Percentiles rank a stretch among this genome's conserved stretches.
These are phyloP conservation scores for Thereva unica DNA, from an alignment of 2,888 invertebrate genomes.

Conservation along the genomic window DNA sequence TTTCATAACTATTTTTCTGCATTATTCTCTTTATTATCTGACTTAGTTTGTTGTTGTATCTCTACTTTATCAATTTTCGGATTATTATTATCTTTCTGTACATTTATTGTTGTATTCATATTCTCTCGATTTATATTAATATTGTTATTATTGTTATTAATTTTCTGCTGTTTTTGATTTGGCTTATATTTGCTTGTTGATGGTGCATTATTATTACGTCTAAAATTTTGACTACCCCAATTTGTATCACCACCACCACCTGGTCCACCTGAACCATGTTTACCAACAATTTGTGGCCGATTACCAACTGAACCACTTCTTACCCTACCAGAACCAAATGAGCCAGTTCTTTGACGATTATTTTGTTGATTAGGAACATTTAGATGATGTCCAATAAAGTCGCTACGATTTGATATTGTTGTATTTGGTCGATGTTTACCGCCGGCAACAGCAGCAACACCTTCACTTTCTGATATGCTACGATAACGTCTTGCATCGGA, in stretches of 20 bases:
- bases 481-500: conserved; percentile 65
- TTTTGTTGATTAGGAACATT: conserved; percentile 51
- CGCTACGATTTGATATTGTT: conserved; percentile 57
- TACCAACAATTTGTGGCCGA: conserved; percentile 55
- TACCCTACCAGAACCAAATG: conserved; percentile 56
- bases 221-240: conserved; percentile 47
- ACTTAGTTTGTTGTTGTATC: background rate
- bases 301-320: conserved; percentile 57
- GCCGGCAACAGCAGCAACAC: conserved; percentile 53
- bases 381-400: conserved; percentile 54
- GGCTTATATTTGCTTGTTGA: conserved; percentile 35
- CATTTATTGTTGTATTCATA: background rate
- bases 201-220: conserved; percentile 51
- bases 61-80: background rate
- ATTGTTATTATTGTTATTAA: conserved; percentile 1
- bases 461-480: conserved; percentile 69
- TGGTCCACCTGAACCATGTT: background rate
- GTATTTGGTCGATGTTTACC: conserved; percentile 51
- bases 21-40: conserved; percentile 15
- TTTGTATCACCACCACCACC: conserved; percentile 50
- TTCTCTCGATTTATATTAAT: background rate
- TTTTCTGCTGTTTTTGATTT: conserved; percentile 6
- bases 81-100: conserved; percentile 13
- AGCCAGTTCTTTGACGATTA: conserved; percentile 54
- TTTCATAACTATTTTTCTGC: conserved; percentile 4